Evolutionary conservation across 2,113 vertebrate species (phyloP), one percentile per base, ranked within the genome.

Genomic region (Platanista minor): DNA sequence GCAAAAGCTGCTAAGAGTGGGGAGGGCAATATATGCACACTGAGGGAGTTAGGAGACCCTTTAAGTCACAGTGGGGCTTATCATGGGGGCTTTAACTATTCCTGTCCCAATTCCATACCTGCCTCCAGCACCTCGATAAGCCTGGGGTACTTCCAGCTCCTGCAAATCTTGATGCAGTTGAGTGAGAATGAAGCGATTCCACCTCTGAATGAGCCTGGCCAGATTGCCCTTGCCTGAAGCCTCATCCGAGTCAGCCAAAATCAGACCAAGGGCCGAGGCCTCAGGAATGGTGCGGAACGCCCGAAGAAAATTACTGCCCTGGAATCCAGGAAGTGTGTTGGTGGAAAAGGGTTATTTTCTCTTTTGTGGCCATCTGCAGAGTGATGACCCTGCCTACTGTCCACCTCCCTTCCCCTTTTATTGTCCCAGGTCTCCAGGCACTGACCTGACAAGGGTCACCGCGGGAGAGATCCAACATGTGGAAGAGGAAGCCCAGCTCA

Each of bases 161-260:
- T 99, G 99, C 1, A 99, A 99, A 95, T 99, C 99, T 98, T 99
- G 99, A 98, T 99, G 99, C 41, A 99, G 99, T 93, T 99, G 99
- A 0, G 99, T 99, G 31, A 99, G 99, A 97, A 99, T 99, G 98
- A 99, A 99, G 20, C 99, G 99, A 97, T 99, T 99, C 99, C 99
- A 99, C 98, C 99, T 99, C 98, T 99, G 99, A 95, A 99, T 99
- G 39, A 99, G 98, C 39, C 99, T 98, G 1, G 99, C 99, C 29
- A 99, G 98, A 92, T 98, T 99, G 97, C 99, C 99, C 93, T 99
- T 99, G 52, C 99, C 99, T 0, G 99, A 99, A 94, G 99, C 99
- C 94, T 99, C 99, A 0, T 99, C 99, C 0, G 99, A 99, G 96
- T 99, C 99, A 0, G 99, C 99, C 77, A 99, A 98, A 98, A 99